Conservation (phyloP, 2,888 invertebrate genomes). For the Tribolium freemani region DNA sequence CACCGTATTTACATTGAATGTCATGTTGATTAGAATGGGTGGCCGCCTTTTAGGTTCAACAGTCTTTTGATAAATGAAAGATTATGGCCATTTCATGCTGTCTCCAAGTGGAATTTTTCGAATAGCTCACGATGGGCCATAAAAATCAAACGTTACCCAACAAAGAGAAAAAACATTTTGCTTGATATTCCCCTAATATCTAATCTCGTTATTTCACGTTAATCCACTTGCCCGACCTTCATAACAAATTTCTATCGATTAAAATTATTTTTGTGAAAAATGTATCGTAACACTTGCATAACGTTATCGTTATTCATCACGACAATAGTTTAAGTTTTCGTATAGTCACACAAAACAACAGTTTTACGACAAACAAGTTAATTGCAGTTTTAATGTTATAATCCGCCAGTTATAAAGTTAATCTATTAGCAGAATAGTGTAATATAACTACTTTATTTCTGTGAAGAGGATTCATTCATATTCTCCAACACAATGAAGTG, state of each 20-base stretch:
- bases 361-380: too few species aligned
- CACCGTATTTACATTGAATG: conserved; percentile 25
- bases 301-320: neutral
- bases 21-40: conserved; percentile 3
- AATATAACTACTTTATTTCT: neutral
- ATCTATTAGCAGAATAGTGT: neutral
- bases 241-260: neutral
- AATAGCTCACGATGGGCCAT: neutral
- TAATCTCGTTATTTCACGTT: neutral
- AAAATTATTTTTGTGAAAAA: neutral
- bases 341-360: neutral
- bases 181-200: neutral
- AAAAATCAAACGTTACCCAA: neutral
- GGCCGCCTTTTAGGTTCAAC: conserved; percentile 18
- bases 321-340: neutral
- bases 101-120: neutral
- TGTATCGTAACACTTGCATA: neutral
- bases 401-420: neutral
- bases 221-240: neutral
- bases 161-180: neutral
- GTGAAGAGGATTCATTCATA: neutral
- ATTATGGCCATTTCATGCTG: neutral
- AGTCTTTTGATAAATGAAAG: conserved; percentile 20
- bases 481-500: neutral
- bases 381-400: neutral